Conservation (phyloP, 1,140 invertebrate species). For the Patella vulgata region DNA sequence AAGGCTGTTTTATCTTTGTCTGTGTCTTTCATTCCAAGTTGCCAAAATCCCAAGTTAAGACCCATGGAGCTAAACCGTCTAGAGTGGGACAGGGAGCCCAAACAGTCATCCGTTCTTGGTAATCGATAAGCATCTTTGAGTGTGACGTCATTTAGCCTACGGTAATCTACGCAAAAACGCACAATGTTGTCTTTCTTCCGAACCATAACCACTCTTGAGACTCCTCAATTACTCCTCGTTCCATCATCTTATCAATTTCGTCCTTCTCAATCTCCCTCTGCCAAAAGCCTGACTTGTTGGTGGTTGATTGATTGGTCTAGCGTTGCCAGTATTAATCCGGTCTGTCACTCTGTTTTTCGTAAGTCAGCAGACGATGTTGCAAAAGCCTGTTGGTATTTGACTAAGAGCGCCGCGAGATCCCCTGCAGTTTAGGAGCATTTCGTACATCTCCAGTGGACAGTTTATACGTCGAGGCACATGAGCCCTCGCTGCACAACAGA, state of each 20-base stretch:
- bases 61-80: conserved; percentile 32
- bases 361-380: conserved; percentile 23
- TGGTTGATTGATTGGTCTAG: conserved; percentile 31
- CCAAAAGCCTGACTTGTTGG: conserved; percentile 25
- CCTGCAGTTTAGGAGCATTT: too few relatives aligned
- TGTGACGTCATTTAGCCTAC: conserved; percentile 27
- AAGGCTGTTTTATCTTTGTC: too few relatives aligned
- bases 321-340: conserved; percentile 31
- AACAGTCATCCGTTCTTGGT: conserved; percentile 22
- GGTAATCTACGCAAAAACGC: conserved; percentile 34
- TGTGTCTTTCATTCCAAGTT: too few relatives aligned
- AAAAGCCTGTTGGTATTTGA: conserved; percentile 27
- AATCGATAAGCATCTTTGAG: conserved; percentile 22
- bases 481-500: too few relatives aligned
- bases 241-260: conserved; percentile 22
- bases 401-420: background rate
- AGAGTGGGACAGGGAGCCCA: conserved; percentile 45
- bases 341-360: conserved; percentile 17
- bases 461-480: too few relatives aligned
- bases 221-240: conserved; percentile 24
- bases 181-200: background rate
- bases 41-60: conserved; percentile 36
- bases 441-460: too few relatives aligned
- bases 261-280: conserved; percentile 23
- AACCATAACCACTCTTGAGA: conserved; percentile 3